Evolutionary conservation across 1,140 invertebrate genomes (phyloP).

Genomic region (Babylonia areolata): DNA sequence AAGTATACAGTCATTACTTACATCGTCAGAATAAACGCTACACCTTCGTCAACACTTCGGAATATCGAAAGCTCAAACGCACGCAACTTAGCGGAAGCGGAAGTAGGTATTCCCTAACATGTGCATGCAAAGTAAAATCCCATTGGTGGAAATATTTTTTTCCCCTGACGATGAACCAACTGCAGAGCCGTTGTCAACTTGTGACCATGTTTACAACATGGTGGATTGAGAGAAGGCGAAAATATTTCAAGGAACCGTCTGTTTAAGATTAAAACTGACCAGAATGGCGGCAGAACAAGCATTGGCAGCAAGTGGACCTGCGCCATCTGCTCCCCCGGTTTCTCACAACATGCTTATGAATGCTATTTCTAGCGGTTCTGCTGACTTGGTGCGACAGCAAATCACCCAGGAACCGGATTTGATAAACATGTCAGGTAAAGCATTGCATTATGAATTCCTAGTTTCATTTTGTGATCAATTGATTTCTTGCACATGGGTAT

Average conservation of each 20-base stretch:
- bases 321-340: not conserved
- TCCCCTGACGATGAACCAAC: not conserved
- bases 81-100: not conserved
- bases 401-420: slow-evolving; percentile 56
- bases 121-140: not conserved
- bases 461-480: too few species aligned
- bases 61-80: not conserved
- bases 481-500: too few species aligned
- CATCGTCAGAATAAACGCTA: too few species aligned
- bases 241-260: too few species aligned
- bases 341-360: slow-evolving; percentile 51
- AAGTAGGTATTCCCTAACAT: not conserved
- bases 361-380: slow-evolving; percentile 59
- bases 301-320: not conserved
- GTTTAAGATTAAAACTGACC: too few species aligned
- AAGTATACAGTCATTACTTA: too few species aligned
- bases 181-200: not conserved
- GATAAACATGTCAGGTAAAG: slow-evolving; percentile 42
- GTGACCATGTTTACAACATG: not conserved
- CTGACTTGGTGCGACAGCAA: slow-evolving; percentile 56
- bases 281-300: too few species aligned
- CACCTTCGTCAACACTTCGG: not conserved
- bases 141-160: not conserved
- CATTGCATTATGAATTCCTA: too few species aligned
- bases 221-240: not conserved